Conservation (phyloP, 2,888 invertebrate species). For the Aleiodes testaceus region DNA sequence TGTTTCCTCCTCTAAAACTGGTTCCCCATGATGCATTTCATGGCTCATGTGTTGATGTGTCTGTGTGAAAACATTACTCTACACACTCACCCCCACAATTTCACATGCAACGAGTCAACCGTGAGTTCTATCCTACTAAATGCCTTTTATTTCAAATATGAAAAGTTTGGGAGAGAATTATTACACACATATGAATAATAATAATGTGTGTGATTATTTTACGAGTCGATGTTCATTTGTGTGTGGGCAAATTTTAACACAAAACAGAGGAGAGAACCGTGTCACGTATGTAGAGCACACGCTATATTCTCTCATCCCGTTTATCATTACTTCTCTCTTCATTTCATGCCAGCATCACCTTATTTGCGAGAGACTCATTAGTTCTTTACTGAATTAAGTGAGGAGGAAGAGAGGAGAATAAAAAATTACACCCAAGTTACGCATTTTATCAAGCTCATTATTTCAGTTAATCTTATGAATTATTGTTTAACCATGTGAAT, state of each 20-base stretch:
- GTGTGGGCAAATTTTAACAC: conserved; percentile 22
- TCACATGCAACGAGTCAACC: conserved; percentile 48
- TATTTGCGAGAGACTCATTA: conserved; percentile 52
- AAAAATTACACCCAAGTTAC: no score
- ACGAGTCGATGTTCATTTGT: background rate
- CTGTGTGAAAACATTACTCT: conserved; percentile 19
- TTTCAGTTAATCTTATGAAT: no score
- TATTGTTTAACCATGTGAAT: conserved; percentile 1
- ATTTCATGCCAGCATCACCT: conserved; percentile 42
- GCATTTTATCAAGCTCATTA: no score
- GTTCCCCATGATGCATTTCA: conserved; percentile 18
- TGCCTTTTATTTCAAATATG: conserved; percentile 22
- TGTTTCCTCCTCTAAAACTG: conserved; percentile 32
- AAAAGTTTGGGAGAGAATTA: conserved; percentile 9
- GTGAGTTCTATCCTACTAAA: conserved; percentile 16
- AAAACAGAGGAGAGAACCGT: conserved; percentile 66
- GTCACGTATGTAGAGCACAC: conserved; percentile 72
- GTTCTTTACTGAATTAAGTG: conserved; percentile 41
- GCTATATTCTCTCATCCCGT: conserved; percentile 53
- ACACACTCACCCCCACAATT: conserved; percentile 46
- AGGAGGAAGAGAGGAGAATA: background rate
- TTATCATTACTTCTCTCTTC: conserved; percentile 40
- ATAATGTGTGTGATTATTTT: conserved; percentile 22
- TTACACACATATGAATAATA: conserved; percentile 25
- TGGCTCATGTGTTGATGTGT: background rate